Conservation (phyloP, 2,888 invertebrate species). For the Idaea straminata region DNA sequence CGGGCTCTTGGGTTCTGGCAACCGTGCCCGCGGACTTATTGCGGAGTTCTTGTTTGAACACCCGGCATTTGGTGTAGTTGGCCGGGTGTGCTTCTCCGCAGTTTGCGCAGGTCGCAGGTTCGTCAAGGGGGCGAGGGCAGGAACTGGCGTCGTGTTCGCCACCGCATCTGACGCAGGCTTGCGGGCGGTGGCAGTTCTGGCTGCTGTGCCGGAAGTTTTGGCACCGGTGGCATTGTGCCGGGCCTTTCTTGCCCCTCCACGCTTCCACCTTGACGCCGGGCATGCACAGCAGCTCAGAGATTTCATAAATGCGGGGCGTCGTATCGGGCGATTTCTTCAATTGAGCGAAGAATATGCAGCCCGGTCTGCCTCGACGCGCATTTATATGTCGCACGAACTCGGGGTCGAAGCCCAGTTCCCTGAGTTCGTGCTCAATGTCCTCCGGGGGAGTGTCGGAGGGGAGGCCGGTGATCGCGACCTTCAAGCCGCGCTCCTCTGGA, state of each 20-base stretch:
- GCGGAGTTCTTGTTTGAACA: slow-evolving; percentile 6
- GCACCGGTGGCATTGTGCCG: slow-evolving; percentile 30
- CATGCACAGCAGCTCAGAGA: slow-evolving; percentile 24
- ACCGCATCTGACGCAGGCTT: slow-evolving; percentile 18
- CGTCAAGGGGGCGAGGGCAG: slow-evolving; percentile 14
- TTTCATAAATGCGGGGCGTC: slow-evolving; percentile 20
- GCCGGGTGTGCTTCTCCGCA: slow-evolving; percentile 22
- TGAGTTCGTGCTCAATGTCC: background rate
- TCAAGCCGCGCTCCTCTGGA: background rate
- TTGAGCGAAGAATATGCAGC: slow-evolving; percentile 21
- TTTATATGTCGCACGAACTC: slow-evolving; percentile 4
- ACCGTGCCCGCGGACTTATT: slow-evolving; percentile 16
- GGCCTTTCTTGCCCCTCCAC: slow-evolving; percentile 21
- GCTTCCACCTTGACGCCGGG: slow-evolving; percentile 22
- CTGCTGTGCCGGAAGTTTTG: slow-evolving; percentile 27
- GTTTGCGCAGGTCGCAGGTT: slow-evolving; percentile 21
- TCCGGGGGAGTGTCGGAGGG: background rate
- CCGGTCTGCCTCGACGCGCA: slow-evolving; percentile 11
- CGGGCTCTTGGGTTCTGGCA: slow-evolving; percentile 7
- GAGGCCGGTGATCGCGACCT: slow-evolving; percentile 3
- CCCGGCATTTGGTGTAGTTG: slow-evolving; percentile 19
- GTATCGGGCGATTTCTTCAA: slow-evolving; percentile 11
- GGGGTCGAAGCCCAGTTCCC: slow-evolving; percentile 1
- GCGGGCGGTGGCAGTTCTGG: slow-evolving; percentile 25
- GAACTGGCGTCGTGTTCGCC: slow-evolving; percentile 13